Percentiles rank a stretch among this genome's conserved stretches.
Evolutionary conservation across 35 echinoderm and acorn worm species (phyloP).

Genomic region (Strongylocentrotus purpuratus): DNA sequence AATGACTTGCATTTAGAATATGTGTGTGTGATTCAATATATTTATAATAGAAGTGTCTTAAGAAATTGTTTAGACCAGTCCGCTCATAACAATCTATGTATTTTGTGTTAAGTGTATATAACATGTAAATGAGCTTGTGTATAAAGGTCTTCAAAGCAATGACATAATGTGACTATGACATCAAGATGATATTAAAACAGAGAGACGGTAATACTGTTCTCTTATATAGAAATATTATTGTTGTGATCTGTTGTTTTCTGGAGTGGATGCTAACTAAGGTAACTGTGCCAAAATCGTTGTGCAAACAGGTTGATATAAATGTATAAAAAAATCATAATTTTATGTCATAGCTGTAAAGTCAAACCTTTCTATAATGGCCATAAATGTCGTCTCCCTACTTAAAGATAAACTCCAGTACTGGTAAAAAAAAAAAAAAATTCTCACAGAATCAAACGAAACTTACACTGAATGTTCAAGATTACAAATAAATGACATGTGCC

Average conservation of each 20-base stretch:
- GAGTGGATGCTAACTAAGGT: background rate
- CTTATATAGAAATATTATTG: background rate
- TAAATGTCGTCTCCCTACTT: too few species aligned
- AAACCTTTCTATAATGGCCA: too few species aligned
- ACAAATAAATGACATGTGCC: too few species aligned
- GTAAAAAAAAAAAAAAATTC: too few species aligned
- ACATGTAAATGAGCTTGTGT: background rate
- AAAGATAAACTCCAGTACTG: too few species aligned
- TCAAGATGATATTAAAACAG: background rate
- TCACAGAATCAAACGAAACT: too few species aligned
- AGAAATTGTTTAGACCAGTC: background rate
- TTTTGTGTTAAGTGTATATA: background rate
- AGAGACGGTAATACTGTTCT: background rate
- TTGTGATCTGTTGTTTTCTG: background rate
- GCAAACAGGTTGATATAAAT: too few species aligned
- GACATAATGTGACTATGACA: background rate
- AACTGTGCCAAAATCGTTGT: too few species aligned
- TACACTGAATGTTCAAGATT: too few species aligned
- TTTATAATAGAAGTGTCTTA: conserved; percentile 13
- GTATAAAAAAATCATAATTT: too few species aligned
- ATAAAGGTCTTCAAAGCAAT: background rate
- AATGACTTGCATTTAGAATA: background rate
- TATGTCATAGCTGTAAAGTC: too few species aligned
- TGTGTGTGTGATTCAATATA: conserved; percentile 2
- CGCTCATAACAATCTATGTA: background rate